Evolutionary conservation across 1,140 invertebrate genomes (phyloP), one percentile per base, ranked within the genome.

Genomic region (Telenomus remus): DNA sequence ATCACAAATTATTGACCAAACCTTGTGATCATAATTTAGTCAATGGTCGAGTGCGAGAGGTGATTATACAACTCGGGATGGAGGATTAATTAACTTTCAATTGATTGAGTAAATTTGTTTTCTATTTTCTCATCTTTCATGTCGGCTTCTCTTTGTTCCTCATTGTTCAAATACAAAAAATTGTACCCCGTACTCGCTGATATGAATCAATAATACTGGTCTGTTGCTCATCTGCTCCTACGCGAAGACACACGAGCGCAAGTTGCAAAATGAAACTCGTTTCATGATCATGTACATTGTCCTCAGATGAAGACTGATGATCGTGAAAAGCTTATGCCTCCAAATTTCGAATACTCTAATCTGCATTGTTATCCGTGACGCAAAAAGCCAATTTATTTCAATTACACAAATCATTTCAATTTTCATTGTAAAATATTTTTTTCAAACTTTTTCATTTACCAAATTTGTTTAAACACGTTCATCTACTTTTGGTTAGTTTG

Each of bases 21-120:
- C 56, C 14, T 42, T 37, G 42, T 61, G 66, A 74, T 74, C 61
- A 51, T 35, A n/a, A 60, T 68, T 59, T 37, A 42, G 56, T 50
- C 61, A 53, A 50, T 59, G 27, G 50, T 68, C 61, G 75, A 69
- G 72, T 70, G 63, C 68, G 59, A 72, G 75, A 69, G 50, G 72
- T 61, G 68, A 68, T 68, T 72, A 59, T 59, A 48, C 59, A 57
- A 77, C 19, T 27, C 57, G 51, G 53, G 75, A 69, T 71, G 64
- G 50, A 69, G 68, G 64, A 72, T 77, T 65, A 66, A 71, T 77
- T 63, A 72, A 74, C 57, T 35, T 69, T 77, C 60, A 78, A 78
- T 73, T 65, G 65, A 78, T 74, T 66, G 70, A 48, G 57, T 78
- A 69, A 73, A 60, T 59, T 63, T 46, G 14, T 37, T 33, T 57